Base-by-base conservation (phyloP, 2,797 vertebrate genomes). In the Sternarchorhynchus goeldii region DNA sequence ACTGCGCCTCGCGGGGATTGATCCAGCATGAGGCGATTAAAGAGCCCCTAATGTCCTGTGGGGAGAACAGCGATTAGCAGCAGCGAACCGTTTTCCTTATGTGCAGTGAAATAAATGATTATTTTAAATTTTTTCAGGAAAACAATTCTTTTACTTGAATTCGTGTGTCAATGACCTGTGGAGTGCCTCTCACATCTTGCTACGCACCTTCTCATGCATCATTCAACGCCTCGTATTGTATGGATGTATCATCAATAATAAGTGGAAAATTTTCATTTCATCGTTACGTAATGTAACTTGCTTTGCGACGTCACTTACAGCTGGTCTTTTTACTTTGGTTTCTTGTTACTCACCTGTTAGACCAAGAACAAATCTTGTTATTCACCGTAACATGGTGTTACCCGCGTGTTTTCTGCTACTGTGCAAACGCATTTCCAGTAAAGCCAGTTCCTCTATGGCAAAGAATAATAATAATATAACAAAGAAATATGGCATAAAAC, bases 1-100 rank as follows among this genome's bases (percentile, higher is more conserved):
- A 41, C 57, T 6, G 31, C 7, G 32, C 1, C 60, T 36, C 67
- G 55, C 25, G 77, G 77, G 60, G 50, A 68, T 45, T 21, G 21
- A 20, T 17, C 66, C 6, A 6, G 20, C n/a, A 56, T 18, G 55
- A 77, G 18, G 20, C 17, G 14, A 41, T 20, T 25, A 32, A 20
- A 67, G 36, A 45, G 16, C 21, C 36, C 6, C 14, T 67, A 21
- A 67, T 2, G 39, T n/a, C 21, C 20, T 4, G 20, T 41, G 45
- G 14, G 65, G 21, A 76, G n/a, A 69, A 34, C 36, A 32, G 39
- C 6, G n/a, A 7, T 69, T 21, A 60, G 21, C 59, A 77, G 39
- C 5, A 34, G 36, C 4, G 5, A 60, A 50, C 39, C 50, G 39
- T 68, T 68, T 67, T 76, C 32, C 64, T 36, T 12, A 66, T 29